Evolutionary conservation across 2,888 invertebrate species (phyloP).

Genomic region (Linyphia triangularis): DNA sequence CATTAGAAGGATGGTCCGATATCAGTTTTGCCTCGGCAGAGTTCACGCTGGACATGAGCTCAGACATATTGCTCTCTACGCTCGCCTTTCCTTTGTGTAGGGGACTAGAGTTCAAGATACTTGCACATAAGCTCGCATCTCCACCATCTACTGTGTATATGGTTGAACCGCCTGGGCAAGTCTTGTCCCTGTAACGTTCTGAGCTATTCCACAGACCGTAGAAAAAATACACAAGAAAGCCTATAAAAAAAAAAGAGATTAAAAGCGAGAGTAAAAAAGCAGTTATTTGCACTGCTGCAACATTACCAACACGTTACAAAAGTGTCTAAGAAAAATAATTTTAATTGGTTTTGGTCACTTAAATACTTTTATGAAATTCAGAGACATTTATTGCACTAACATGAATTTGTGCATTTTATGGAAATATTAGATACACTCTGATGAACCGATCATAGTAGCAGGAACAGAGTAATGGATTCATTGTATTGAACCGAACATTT

Average conservation of each 20-base stretch:
- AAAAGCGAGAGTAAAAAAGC: too few species aligned
- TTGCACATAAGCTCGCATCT: conserved; percentile 24
- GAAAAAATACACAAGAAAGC: conserved; percentile 75
- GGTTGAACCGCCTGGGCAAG: not conserved
- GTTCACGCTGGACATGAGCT: conserved; percentile 56
- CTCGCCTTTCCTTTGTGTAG: conserved; percentile 54
- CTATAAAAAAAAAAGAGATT: conserved; percentile 20
- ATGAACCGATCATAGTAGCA: too few species aligned
- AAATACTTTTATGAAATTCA: too few species aligned
- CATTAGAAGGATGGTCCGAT: conserved; percentile 60
- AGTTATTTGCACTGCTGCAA: not conserved
- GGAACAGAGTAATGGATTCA: too few species aligned
- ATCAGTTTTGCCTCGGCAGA: conserved; percentile 60
- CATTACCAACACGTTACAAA: not conserved
- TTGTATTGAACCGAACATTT: too few species aligned
- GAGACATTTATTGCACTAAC: too few species aligned
- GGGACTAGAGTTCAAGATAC: conserved; percentile 9
- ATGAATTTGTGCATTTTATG: too few species aligned
- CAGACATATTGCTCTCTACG: conserved; percentile 69
- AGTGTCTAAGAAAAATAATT: too few species aligned
- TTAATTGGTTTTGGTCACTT: too few species aligned
- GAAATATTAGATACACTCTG: too few species aligned
- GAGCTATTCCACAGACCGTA: conserved; percentile 76
- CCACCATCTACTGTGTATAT: conserved; percentile 52
- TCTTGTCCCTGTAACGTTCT: conserved; percentile 63